Evolutionary conservation across 2,797 vertebrate genomes (phyloP), one percentile per base, ranked within the genome.

Genomic region (Microchirus variegatus): DNA sequence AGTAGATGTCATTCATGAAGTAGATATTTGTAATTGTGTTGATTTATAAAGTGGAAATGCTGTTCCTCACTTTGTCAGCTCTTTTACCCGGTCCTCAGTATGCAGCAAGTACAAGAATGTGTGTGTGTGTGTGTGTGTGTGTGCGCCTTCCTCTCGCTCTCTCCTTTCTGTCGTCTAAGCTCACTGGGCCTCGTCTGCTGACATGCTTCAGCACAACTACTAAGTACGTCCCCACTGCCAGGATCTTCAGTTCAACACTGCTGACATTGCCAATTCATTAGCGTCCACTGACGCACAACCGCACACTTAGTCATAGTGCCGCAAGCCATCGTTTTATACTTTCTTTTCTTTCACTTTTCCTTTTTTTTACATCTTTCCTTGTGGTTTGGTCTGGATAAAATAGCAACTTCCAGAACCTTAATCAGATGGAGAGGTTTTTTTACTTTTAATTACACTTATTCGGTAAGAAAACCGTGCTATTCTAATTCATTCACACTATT

Each of bases 261-360:
- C 78, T 89, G 83, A 88, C 90, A 85, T 73, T 75, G 83, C 72
- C 83, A 90, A 86, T 90, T 90, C 85, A 92, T 92, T 87, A 90
- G 84, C 86, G 86, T 81, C 75, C 82, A 89, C 83, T 88, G 87
- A 90, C 59, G 67, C 82, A 78, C 67, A 75, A 83, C 82, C 78
- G 78, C 75, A 73, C 70, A 83, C 74, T 56, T 69, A 75, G 72
- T 84, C 68, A 83, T 72, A 81, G 84, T 75, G 78, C 75, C 83
- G 84, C 67, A 68, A 81, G 70, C 78, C 72, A 77, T 80, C 80
- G 76, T 84, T 80, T 64, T 18, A 71, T 67, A 41, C 36, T 46
- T 2, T 16, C 16, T 40, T 56, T 40, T 58, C 61, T 40, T 53
- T 12, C 7, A 31, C 7, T 8, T 31, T 6, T 31, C 4, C 31